phyloP scores from a whole-genome alignment of 2,797 vertebrate genomes.

The Diglossa cyanea region DNA sequence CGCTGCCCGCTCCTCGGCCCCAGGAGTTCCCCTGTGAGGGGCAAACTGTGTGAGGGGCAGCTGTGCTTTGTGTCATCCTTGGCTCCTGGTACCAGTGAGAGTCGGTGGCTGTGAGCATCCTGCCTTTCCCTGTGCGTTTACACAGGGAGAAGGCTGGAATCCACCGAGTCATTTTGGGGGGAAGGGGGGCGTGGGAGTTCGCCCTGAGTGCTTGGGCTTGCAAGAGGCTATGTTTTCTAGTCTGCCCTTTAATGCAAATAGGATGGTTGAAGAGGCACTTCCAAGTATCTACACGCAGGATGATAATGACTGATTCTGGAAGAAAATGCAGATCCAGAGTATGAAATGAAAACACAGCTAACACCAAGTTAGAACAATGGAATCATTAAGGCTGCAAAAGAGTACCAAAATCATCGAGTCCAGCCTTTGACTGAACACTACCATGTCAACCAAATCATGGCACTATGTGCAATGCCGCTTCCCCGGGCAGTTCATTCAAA shows the following conservation, averaged over 20 bases:
- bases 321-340: not conserved
- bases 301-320: not conserved
- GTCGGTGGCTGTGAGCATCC: not conserved
- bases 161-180: not conserved
- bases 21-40: accelerated
- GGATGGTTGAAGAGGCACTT: not conserved
- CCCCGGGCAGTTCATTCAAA: not conserved
- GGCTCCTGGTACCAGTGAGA: accelerated
- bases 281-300: not conserved
- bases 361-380: not conserved
- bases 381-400: not conserved
- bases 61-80: not conserved
- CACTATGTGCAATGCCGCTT: not conserved
- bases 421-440: not conserved
- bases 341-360: not conserved
- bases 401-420: not conserved
- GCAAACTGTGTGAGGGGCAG: too few species aligned
- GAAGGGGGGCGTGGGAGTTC: not conserved
- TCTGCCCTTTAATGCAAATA: not conserved
- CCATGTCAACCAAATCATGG: not conserved
- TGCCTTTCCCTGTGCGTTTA: not conserved
- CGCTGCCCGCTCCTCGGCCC: not conserved
- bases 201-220: not conserved
- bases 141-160: not conserved
- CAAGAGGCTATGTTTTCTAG: not conserved